Evolutionary conservation across 2,113 vertebrate genomes (phyloP), one percentile per base, ranked within the genome.

Genomic region (Bostrychus sinensis): DNA sequence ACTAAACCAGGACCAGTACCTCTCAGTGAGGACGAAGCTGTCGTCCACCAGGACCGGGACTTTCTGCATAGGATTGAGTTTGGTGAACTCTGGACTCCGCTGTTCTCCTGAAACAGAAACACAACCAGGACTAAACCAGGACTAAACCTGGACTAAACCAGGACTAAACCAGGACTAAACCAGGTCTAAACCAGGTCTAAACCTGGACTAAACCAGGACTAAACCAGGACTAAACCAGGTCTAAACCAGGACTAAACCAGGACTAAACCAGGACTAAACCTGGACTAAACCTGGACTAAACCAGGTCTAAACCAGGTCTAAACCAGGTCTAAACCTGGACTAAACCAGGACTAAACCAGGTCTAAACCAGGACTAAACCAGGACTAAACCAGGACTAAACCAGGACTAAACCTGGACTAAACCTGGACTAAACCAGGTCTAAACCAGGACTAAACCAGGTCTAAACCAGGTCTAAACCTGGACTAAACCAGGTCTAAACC

Each of bases 21-120:
- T 93, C 66, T 93, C 92, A 3, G 90, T 92, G 17, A 93, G 87
- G 7, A 92, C 41, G 36, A 92, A 92, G 4, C 75, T 84, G 10
- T 72, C 55, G 58, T 91, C 89, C 19, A 83, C 86, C 62, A 93
- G 53, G 0, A 93, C 90, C 2, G 92, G 91, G 14, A 93, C 91
- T 28, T 89, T 93, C 70, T 89, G 84, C 91, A 91, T 87, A 0
- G 90, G 91, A 62, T 93, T 93, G 30, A 92, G 16, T 38, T 80
- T 78, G 2, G 78, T 82, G 62, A 92, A 92, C 0, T 89, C 86
- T 9, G 82, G 62, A n/a, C 50, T 90, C 8, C 41, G 70, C 13
- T 92, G 42, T 25, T 92, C 88, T 28, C 89, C 92, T 92, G 32
- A 51, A 20, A 41, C 5, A 42, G 3, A 43, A 10, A 57, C 0